A percentile compares a stretch with the other conserved stretches of the same genome.
Evolutionary conservation across 2,888 invertebrate genomes (phyloP).

Genomic region (Idaea biselata): DNA sequence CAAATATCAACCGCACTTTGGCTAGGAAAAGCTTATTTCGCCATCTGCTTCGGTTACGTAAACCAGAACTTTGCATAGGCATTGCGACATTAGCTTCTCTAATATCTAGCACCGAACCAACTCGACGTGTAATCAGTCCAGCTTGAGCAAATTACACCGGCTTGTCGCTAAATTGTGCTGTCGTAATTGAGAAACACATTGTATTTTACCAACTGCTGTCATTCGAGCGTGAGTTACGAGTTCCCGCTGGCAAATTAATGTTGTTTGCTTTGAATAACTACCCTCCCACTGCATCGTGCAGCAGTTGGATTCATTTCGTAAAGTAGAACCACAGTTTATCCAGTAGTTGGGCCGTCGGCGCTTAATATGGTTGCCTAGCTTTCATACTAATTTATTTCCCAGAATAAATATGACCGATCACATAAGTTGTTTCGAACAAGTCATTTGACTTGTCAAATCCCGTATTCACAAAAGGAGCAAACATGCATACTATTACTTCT

Average conservation of each 20-base stretch:
- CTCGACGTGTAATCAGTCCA: neutral
- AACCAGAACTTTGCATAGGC: constrained; percentile 36
- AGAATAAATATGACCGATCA: no score
- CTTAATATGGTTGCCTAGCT: no score
- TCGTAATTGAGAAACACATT: constrained; percentile 23
- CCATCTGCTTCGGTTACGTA: constrained; percentile 40
- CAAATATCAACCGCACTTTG: neutral
- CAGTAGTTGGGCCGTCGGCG: no score
- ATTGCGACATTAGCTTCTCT: constrained; percentile 19
- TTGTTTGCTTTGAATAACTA: constrained; percentile 34
- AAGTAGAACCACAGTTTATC: neutral
- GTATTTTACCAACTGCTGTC: constrained; percentile 24
- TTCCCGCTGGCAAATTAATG: constrained; percentile 27
- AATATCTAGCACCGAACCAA: neutral
- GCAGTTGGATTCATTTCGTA: neutral
- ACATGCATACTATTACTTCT: no score
- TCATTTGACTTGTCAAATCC: no score
- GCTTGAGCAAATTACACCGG: constrained; percentile 24
- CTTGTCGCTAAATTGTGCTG: constrained; percentile 21
- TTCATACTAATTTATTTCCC: no score
- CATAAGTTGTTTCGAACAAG: no score
- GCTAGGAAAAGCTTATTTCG: neutral
- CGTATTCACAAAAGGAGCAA: no score
- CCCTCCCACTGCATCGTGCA: constrained; percentile 19
- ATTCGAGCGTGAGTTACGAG: constrained; percentile 31